Evolutionary conservation across 2,113 vertebrate genomes (phyloP).

Genomic region (Gallinago media): DNA sequence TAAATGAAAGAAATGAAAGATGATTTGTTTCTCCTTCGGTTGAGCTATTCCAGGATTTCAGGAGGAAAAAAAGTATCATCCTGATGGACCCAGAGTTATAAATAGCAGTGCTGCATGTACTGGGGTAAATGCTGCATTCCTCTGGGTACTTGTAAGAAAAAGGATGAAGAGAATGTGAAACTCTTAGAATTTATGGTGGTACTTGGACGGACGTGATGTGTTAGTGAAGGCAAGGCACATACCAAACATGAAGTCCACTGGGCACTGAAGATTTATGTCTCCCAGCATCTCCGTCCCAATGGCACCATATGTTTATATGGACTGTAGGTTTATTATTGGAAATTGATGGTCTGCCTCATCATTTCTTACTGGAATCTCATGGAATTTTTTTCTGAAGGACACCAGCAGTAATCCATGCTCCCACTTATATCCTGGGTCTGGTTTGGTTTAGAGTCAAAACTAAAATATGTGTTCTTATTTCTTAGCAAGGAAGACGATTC

Average conservation of each 20-base stretch:
- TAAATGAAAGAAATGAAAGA: conserved; percentile 28
- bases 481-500: not conserved
- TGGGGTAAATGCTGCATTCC: not conserved
- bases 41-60: conserved; percentile 25
- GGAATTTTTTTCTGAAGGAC: not conserved
- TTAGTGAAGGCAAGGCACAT: conserved; percentile 19
- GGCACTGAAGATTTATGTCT: conserved; percentile 16
- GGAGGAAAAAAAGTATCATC: not conserved
- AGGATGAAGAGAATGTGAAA: conserved; percentile 42
- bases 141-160: not conserved
- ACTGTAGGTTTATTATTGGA: conserved; percentile 27
- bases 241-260: not conserved
- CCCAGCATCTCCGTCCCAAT: not conserved
- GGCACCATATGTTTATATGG: conserved; percentile 6
- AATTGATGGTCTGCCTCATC: conserved; percentile 6
- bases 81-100: not conserved
- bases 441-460: conserved; percentile 16
- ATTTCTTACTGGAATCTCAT: conserved; percentile 23
- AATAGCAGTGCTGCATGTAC: not conserved
- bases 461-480: not conserved
- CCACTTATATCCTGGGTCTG: conserved; percentile 18
- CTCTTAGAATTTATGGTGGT: not conserved
- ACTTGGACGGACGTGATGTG: not conserved
- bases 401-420: not conserved
- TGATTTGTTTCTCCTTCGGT: not conserved